Evolutionary conservation across 1,140 invertebrate species (phyloP), one percentile per base, ranked within the genome.

Genomic region (Papilio polyxenes): DNA sequence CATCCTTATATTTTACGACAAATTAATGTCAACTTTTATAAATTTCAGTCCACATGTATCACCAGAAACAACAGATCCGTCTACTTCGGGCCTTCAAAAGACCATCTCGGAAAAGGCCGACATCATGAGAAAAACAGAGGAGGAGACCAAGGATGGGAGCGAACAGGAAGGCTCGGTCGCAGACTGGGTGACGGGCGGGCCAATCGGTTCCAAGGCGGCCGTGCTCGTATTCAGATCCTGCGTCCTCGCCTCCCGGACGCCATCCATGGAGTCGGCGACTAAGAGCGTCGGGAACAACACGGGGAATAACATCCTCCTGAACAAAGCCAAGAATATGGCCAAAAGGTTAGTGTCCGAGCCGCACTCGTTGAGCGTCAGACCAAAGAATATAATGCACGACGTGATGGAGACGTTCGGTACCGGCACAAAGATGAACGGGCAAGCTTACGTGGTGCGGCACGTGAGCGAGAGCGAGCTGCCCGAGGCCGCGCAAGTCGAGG

Each of bases 141-240:
- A 92, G 10, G 89, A 91, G 17, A 53, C 83, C 51, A 86, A 85
- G 51, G 75, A 84, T 31, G 82, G 76, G 9, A 90, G 88, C 81
- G 88, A 89, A 31, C 91, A 90, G 75, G 90, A 92, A 95, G 85
- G 95, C 93, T 93, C 97, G 95, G 88, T 97, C 95, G 87, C 96
- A 95, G 92, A 91, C 89, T 96, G 95, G 95, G 88, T 96, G 13
- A 91, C 93, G 40, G 95, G 95, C 3, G 95, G 95, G 2, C 91
- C 92, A 2, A 84, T 95, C 79, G 95, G 95, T 9, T 94, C 95
- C 6, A 95, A 95, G 76, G 94, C 90, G 65, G 93, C 95, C 15
- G 92, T 95, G 31, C 92, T 96, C 48, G 90, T 96, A 44, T 96
- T 96, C 87, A 88, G 95, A 83, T 95, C 95, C 83, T 95, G 95